Conservation (phyloP, 2,113 vertebrate genomes). For the Orycteropus afer region DNA sequence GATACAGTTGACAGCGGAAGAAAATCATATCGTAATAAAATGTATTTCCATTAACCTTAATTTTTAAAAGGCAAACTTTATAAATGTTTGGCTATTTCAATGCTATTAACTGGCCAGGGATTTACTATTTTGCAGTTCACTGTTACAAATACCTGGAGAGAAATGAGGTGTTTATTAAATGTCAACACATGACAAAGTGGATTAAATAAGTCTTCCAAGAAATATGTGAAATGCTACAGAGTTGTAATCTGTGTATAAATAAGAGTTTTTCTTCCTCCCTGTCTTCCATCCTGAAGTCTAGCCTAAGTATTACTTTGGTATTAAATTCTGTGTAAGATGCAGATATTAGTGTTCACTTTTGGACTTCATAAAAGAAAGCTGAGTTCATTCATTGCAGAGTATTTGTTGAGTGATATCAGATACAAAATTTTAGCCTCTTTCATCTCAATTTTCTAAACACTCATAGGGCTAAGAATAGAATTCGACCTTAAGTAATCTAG, state of each 20-base stretch:
- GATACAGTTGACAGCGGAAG: slow-evolving; percentile 14
- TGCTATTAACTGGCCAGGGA: slow-evolving; percentile 71
- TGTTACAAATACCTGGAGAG: slow-evolving; percentile 83
- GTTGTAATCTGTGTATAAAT: slow-evolving; percentile 67
- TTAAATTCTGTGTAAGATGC: slow-evolving; percentile 81
- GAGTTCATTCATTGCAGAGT: slow-evolving; percentile 74
- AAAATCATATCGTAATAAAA: slow-evolving; percentile 68
- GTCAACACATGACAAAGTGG: slow-evolving; percentile 84
- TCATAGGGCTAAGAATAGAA: slow-evolving; percentile 69
- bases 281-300: slow-evolving; percentile 75
- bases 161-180: slow-evolving; percentile 86
- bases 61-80: slow-evolving; percentile 70
- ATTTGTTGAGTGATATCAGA: slow-evolving; percentile 60
- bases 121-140: slow-evolving; percentile 73
- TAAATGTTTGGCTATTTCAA: slow-evolving; percentile 70
- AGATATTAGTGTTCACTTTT: slow-evolving; percentile 81
- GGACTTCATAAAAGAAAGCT: slow-evolving; percentile 80
- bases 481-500: slow-evolving; percentile 72
- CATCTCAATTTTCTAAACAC: slow-evolving; percentile 73
- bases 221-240: slow-evolving; percentile 77
- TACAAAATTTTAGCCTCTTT: slow-evolving; percentile 72
- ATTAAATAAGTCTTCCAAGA: slow-evolving; percentile 86
- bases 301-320: slow-evolving; percentile 82
- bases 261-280: slow-evolving; percentile 75
- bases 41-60: slow-evolving; percentile 68